Evolutionary conservation across 2,888 invertebrate genomes (phyloP).

Genomic region (Phymatocera aterrima): DNA sequence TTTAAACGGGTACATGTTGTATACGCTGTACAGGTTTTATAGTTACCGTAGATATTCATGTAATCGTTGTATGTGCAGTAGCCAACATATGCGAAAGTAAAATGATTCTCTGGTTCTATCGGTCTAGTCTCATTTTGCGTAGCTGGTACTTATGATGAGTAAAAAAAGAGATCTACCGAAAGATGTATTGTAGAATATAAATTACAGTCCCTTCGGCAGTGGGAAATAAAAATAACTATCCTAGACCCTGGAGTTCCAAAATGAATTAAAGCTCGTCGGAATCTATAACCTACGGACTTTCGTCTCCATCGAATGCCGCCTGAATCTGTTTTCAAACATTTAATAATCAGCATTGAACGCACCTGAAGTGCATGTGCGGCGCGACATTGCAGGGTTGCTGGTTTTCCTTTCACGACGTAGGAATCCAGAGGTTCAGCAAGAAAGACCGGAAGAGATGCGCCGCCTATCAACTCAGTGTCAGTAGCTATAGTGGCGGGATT

Average conservation of each 20-base stretch:
- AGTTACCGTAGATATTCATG: background rate
- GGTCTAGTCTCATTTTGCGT: no score
- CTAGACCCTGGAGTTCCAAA: background rate
- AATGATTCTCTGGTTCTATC: background rate
- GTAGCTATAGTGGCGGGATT: constrained; percentile 63
- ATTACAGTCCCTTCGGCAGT: background rate
- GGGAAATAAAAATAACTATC: background rate
- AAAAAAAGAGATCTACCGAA: no score
- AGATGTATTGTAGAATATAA: no score
- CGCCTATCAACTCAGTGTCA: constrained; percentile 72
- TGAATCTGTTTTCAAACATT: background rate
- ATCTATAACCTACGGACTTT: background rate
- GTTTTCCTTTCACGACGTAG: constrained; percentile 93
- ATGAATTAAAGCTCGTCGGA: background rate
- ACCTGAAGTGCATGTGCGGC: constrained; percentile 90
- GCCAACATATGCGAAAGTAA: background rate
- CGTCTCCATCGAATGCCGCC: background rate
- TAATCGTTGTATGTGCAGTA: background rate
- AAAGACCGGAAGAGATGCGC: constrained; percentile 88
- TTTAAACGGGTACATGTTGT: background rate
- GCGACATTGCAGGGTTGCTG: constrained; percentile 89
- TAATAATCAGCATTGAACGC: background rate
- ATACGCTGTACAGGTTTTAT: background rate
- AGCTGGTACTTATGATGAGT: no score
- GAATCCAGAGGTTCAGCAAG: constrained; percentile 90